Evolutionary conservation across 1,140 invertebrate genomes (phyloP).

Genomic region (Ceratina calcarata): DNA sequence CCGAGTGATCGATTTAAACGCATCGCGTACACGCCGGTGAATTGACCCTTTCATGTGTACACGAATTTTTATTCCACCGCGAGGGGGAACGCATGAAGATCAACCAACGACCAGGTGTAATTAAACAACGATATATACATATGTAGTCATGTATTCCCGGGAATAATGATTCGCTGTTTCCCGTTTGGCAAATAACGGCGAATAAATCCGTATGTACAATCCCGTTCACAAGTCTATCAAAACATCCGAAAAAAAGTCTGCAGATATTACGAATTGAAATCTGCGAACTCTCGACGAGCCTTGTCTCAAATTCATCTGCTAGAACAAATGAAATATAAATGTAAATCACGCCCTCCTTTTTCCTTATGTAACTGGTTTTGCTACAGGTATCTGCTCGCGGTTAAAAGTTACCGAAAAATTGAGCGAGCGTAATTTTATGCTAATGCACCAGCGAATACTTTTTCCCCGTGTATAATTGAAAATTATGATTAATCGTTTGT

Average conservation of each 20-base stretch:
- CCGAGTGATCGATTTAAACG: background rate
- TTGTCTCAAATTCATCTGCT: no score
- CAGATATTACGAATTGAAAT: no score
- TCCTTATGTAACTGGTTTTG: background rate
- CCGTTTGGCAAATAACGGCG: background rate
- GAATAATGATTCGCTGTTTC: slow-evolving; percentile 1
- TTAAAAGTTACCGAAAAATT: background rate
- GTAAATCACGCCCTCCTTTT: background rate
- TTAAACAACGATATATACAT: slow-evolving; percentile 3
- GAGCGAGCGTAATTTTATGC: background rate
- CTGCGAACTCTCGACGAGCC: no score
- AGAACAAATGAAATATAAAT: no score
- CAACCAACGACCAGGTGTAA: background rate
- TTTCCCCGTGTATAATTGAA: slow-evolving; percentile 11
- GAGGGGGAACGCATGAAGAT: background rate
- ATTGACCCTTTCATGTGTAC: background rate
- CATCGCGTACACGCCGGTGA: background rate
- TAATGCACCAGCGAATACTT: background rate
- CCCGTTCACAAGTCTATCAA: no score
- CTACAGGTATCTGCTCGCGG: background rate
- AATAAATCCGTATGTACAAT: no score
- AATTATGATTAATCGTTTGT: slow-evolving; percentile 29
- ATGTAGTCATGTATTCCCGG: no score
- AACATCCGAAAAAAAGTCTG: no score
- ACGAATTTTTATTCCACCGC: background rate